Evolutionary conservation across 2,797 vertebrate genomes (phyloP).

Genomic region (Sebastes goodei): DNA sequence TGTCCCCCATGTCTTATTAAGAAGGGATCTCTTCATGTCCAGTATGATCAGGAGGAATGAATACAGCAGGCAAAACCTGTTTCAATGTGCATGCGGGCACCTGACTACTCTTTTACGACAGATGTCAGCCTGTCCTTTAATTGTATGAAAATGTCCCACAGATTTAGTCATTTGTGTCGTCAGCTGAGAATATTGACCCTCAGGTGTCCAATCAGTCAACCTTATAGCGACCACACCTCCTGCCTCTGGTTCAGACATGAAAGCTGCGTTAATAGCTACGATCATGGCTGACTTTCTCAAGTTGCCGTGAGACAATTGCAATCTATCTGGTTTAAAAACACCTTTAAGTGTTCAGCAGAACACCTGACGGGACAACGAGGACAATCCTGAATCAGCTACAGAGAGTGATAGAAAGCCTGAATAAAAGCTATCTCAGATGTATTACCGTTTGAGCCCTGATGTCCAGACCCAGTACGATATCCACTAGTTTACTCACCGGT

Average conservation of each 20-base stretch:
- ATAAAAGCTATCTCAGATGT: no score
- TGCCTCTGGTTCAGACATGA: neutral
- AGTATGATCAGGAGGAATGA: neutral
- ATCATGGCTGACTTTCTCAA: neutral
- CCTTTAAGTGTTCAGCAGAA: neutral
- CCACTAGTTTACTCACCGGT: constrained; percentile 33
- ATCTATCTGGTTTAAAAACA: neutral
- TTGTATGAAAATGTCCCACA: neutral
- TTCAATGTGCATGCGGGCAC: neutral
- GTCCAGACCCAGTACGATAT: neutral
- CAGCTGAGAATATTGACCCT: neutral
- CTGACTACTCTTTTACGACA: neutral
- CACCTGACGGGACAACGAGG: neutral
- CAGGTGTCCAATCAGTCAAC: neutral
- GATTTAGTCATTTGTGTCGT: no score
- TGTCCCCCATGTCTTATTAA: neutral
- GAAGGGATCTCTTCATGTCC: neutral
- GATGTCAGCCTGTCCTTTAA: neutral
- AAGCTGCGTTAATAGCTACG: neutral
- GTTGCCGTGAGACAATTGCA: neutral
- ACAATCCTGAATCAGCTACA: neutral
- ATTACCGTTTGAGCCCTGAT: neutral
- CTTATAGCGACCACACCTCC: neutral
- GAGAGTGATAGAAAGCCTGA: neutral
- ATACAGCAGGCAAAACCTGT: neutral